A percentile compares a stretch with the other conserved stretches of the same genome.
Conservation (phyloP, 2,888 invertebrate genomes). For the Epiblema foenella region DNA sequence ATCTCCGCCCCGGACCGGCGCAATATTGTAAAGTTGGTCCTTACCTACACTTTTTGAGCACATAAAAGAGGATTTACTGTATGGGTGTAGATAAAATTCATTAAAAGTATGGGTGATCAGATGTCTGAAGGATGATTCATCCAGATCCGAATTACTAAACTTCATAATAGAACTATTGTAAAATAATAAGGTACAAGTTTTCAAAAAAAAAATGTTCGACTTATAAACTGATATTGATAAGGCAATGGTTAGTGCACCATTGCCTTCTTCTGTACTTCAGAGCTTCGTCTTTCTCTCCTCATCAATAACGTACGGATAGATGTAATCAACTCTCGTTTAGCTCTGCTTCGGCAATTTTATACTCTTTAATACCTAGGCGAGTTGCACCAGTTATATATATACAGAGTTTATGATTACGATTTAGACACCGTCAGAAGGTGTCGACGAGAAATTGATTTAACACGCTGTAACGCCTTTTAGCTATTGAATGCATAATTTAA, state of each 20-base stretch:
- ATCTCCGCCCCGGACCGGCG: no score
- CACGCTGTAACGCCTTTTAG: conserved; percentile 20
- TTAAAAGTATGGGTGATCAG: no score
- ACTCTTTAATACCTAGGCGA: conserved; percentile 36
- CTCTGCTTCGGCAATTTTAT: conserved; percentile 51
- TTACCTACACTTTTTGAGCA: no score
- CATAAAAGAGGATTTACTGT: no score
- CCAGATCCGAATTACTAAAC: no score
- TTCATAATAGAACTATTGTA: no score
- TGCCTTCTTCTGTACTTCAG: conserved; percentile 48
- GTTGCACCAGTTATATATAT: conserved; percentile 28
- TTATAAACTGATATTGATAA: conserved; percentile 7
- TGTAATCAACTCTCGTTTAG: conserved; percentile 64
- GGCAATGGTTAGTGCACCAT: conserved; percentile 26
- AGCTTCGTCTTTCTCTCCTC: conserved; percentile 47
- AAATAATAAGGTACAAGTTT: no score
- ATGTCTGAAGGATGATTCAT: no score
- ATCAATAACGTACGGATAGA: conserved; percentile 60
- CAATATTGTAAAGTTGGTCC: no score
- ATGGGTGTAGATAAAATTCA: no score
- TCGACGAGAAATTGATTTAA: conserved; percentile 44
- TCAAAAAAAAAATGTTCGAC: neutral
- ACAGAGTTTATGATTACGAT: conserved; percentile 38
- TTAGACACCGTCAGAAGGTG: conserved; percentile 45
- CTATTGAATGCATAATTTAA: conserved; percentile 30